These are phyloP conservation scores for Metaphire vulgaris DNA, from an alignment of 1,140 invertebrate species.

Conservation along the genomic window DNA sequence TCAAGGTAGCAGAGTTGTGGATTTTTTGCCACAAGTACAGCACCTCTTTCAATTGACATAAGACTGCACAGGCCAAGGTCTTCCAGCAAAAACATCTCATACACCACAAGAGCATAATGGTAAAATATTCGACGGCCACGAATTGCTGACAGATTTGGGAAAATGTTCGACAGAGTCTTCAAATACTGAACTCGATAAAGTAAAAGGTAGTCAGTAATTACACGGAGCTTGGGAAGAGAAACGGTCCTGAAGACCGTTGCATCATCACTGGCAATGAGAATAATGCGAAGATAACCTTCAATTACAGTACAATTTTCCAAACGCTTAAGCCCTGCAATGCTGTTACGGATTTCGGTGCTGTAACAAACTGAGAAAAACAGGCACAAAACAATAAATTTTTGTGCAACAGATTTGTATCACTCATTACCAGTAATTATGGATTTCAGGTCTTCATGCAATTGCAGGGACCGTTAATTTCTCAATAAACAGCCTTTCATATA, in stretches of 20 bases:
- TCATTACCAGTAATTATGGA: too few relatives aligned
- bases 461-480: too few relatives aligned
- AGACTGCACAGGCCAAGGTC: slow-evolving; percentile 76
- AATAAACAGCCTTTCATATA: too few relatives aligned
- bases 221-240: slow-evolving; percentile 59
- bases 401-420: too few relatives aligned
- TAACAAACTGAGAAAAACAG: not conserved
- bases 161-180: slow-evolving; percentile 72
- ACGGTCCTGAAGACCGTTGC: slow-evolving; percentile 30
- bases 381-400: too few relatives aligned
- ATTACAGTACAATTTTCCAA: slow-evolving; percentile 69
- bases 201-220: slow-evolving; percentile 69
- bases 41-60: slow-evolving; percentile 71
- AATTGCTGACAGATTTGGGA: slow-evolving; percentile 91
- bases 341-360: not conserved
- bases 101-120: slow-evolving; percentile 81
- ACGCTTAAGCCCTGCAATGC: not conserved
- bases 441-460: too few relatives aligned
- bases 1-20: slow-evolving; percentile 78
- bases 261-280: slow-evolving; percentile 62
- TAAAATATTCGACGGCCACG: slow-evolving; percentile 74
- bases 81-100: slow-evolving; percentile 59
- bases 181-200: slow-evolving; percentile 70
- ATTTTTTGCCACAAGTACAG: slow-evolving; percentile 81
- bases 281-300: slow-evolving; percentile 74